Conservation (phyloP, 2,113 vertebrate species). For the Uria aalge region DNA sequence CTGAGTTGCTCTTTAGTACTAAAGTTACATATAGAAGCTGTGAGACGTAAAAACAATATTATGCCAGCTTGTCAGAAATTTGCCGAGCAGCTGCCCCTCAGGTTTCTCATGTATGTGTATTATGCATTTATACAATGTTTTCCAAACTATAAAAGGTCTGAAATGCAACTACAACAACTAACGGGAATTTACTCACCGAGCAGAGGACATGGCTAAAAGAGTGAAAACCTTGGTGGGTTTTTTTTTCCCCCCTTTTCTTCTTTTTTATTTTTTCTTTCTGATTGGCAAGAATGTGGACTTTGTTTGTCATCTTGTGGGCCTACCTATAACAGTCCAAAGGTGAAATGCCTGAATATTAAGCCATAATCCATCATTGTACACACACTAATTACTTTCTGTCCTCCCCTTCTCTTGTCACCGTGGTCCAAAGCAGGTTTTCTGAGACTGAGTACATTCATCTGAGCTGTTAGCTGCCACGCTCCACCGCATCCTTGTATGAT, state of each 20-base stretch:
- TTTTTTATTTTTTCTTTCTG: not conserved
- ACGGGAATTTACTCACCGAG: not conserved
- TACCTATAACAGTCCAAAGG: slow-evolving; percentile 71
- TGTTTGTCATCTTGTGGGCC: slow-evolving; percentile 46
- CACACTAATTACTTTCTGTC: slow-evolving; percentile 82
- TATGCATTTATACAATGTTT: not conserved
- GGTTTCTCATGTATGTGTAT: not conserved
- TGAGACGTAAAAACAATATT: not conserved
- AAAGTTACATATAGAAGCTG: slow-evolving; percentile 32
- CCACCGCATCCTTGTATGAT: slow-evolving; percentile 76
- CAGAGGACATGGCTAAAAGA: not conserved
- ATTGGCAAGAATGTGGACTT: slow-evolving; percentile 8
- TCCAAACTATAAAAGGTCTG: not conserved
- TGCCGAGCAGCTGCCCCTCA: not conserved
- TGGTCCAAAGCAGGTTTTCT: slow-evolving; percentile 71
- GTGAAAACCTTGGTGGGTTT: not conserved
- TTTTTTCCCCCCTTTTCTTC: not conserved
- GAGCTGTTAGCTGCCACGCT: slow-evolving; percentile 83
- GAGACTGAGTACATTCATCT: slow-evolving; percentile 75
- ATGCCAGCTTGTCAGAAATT: slow-evolving; percentile 23
- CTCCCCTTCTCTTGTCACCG: slow-evolving; percentile 71
- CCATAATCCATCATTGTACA: slow-evolving; percentile 80
- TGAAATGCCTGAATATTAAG: slow-evolving; percentile 79
- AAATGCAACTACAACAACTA: not conserved
- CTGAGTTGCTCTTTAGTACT: slow-evolving; percentile 18